Conservation (phyloP, 1,140 invertebrate species). For the Neomicropteryx cornuta region DNA sequence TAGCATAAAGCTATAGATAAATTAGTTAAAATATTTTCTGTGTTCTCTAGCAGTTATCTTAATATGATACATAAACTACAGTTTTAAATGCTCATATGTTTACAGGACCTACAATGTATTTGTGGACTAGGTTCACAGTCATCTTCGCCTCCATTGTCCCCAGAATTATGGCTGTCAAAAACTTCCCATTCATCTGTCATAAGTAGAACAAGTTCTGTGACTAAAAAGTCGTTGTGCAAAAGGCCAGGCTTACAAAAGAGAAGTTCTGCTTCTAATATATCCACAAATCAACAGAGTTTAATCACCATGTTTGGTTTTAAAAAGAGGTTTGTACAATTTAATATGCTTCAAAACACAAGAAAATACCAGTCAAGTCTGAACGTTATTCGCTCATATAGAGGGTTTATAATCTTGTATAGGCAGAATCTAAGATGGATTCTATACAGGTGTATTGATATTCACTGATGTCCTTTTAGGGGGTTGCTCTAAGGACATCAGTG, state of each 20-base stretch:
- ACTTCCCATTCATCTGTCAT: not conserved
- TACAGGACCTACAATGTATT: not conserved
- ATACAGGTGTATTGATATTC: not conserved
- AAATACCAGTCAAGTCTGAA: no score
- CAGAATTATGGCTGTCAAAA: not conserved
- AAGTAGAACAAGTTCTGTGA: not conserved
- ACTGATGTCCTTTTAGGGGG: no score
- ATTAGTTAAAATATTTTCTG: no score
- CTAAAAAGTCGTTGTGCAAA: conserved; percentile 10
- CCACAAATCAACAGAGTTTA: conserved; percentile 29
- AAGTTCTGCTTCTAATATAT: conserved; percentile 15
- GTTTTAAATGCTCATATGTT: conserved; percentile 9
- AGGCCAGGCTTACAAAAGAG: conserved; percentile 22
- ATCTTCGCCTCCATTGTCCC: not conserved
- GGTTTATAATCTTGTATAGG: not conserved
- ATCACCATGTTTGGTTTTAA: conserved; percentile 35
- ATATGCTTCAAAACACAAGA: no score
- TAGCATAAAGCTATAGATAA: no score
- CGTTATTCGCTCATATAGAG: no score
- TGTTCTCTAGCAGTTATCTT: no score
- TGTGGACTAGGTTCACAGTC: not conserved
- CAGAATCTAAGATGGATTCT: not conserved
- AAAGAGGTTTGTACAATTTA: conserved; percentile 30
- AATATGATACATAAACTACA: not conserved
- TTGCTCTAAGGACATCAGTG: no score